Evolutionary conservation across 2,888 invertebrate species (phyloP).

Genomic region (Cryptus viduatorius): DNA sequence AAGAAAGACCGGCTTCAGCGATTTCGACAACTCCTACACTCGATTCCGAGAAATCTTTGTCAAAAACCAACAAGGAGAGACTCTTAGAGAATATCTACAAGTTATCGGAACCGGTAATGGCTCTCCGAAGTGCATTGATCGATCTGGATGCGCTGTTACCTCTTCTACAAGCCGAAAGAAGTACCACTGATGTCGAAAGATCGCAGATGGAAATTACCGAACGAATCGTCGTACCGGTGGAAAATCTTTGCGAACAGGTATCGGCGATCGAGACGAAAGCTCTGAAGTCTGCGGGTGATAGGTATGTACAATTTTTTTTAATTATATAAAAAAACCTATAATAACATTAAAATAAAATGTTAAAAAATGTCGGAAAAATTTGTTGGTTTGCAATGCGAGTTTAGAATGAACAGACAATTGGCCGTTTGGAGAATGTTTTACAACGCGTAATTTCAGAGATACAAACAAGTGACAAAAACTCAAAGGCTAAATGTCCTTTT

Average conservation of each 20-base stretch:
- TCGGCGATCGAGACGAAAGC: conserved; percentile 79
- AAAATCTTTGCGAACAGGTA: conserved; percentile 79
- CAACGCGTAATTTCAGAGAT: neutral
- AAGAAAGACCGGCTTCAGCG: conserved; percentile 54
- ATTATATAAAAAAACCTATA: neutral
- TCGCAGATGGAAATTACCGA: conserved; percentile 74
- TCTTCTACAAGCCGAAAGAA: conserved; percentile 61
- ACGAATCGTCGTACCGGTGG: conserved; percentile 78
- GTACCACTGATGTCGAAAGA: conserved; percentile 69
- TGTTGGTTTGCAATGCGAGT: no score
- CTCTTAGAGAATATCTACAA: conserved; percentile 74
- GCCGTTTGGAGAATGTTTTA: no score
- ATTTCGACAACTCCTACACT: conserved; percentile 51
- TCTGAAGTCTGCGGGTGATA: conserved; percentile 77
- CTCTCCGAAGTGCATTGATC: conserved; percentile 76
- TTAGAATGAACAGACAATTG: no score
- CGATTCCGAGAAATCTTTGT: conserved; percentile 71
- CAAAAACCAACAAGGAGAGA: conserved; percentile 75
- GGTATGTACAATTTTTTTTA: conserved; percentile 34
- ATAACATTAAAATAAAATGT: neutral
- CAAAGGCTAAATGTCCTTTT: no score
- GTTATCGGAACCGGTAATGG: conserved; percentile 75
- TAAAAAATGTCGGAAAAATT: no score
- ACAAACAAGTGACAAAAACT: no score
- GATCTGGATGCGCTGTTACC: conserved; percentile 73